These are phyloP conservation scores for Drosophila tanythrix DNA, from an alignment of 2,888 invertebrate species.

Conservation along the genomic window DNA sequence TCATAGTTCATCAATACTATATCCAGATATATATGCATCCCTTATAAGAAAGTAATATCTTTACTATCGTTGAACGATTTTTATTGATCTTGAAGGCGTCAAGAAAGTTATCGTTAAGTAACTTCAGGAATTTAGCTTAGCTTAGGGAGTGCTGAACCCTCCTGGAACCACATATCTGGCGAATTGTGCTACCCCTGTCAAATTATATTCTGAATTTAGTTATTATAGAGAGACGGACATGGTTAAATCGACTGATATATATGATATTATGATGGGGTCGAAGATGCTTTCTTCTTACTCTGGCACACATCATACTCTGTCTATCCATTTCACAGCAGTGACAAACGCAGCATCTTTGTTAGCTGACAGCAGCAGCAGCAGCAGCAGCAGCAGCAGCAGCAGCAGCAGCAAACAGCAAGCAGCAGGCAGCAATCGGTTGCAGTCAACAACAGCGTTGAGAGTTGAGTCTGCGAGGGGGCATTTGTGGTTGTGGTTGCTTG, in stretches of 20 bases:
- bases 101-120: background rate
- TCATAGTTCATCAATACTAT: background rate
- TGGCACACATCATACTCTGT: background rate
- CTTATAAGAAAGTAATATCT: background rate
- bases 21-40: background rate
- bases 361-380: conserved; percentile 38
- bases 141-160: background rate
- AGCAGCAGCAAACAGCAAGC: conserved; percentile 12
- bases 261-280: background rate
- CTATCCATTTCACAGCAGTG: background rate
- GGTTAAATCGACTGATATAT: background rate
- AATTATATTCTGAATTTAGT: background rate
- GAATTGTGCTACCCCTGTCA: background rate
- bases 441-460: background rate
- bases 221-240: background rate
- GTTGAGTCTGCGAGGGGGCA: background rate
- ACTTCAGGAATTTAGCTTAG: background rate
- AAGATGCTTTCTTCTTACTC: background rate
- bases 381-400: conserved; percentile 2
- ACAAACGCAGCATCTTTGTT: conserved; percentile 37
- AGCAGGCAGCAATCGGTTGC: conserved; percentile 17
- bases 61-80: background rate
- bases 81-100: background rate
- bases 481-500: background rate
- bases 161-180: background rate